Base-by-base conservation (phyloP, 2,113 vertebrate genomes). In the Amphiprion ocellaris region DNA sequence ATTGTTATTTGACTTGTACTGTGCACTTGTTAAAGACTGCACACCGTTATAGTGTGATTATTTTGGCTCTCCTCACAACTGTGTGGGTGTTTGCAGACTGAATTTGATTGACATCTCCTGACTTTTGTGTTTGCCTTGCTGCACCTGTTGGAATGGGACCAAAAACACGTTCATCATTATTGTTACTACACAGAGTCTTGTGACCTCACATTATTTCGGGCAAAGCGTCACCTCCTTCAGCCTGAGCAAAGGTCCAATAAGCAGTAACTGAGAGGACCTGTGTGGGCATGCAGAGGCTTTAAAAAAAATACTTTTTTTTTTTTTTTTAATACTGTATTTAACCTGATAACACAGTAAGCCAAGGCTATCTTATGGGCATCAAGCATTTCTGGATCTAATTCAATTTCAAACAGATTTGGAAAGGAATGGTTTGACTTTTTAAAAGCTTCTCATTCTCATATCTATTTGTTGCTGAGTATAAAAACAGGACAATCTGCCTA, bases 81-180 rank as follows among this genome's bases (percentile, higher is more conserved):
- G 26, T 15, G 14, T 54, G 14, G n/a, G 28, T 16, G 30, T 44
- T 30, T n/a, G 41, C 33, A 69, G 50, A 12, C 14, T 24, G 15
- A 41, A 11, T 10, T 23, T 53, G 49, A 67, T 39, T 52, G 59
- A 21, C 59, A 61, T 41, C 59, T 61, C 59, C 59, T 10, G 30
- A 66, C 47, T 30, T 9, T 19, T 64, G 15, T 39, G 39, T 63
- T 41, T 41, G 37, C 21, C 44, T 44, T 63, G 33, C 15, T 46
- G 61, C 61, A 26, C n/a, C 52, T 53, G 52, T 23, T 23, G 52
- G n/a, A 23, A 23, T 11, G 52, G 52, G 21, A 11, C n/a, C 19
- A 11, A 53, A n/a, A 53, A 23, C 52, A 53, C n/a, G 52, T 49
- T 49, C 24, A 26, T 24, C 9, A 24, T 14, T 55, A 10, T 24